phyloP scores from a whole-genome alignment of 2,797 vertebrate species.

The Tokudaia tokunoshimensis region DNA sequence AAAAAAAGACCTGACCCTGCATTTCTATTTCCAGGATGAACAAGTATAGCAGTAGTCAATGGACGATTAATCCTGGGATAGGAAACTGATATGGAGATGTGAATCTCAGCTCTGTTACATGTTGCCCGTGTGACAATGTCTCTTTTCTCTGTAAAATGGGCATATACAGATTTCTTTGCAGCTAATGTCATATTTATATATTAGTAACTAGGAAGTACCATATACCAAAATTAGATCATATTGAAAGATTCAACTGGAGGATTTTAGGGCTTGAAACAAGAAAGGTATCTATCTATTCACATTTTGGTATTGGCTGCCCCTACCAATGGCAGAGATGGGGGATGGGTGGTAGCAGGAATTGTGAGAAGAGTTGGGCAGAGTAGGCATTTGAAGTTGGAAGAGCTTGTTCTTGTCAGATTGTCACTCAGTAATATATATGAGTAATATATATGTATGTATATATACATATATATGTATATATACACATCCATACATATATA shows the following conservation, averaged over 20 bases:
- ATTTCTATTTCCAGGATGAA: background rate
- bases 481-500: no score
- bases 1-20: background rate
- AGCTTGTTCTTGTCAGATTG: background rate
- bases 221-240: background rate
- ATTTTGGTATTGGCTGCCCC: background rate
- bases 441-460: background rate
- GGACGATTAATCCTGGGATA: background rate
- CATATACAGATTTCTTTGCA: background rate
- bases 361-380: background rate
- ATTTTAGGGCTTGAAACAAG: constrained; percentile 21
- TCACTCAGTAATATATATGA: background rate
- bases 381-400: background rate
- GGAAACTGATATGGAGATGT: background rate
- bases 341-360: background rate
- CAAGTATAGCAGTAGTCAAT: background rate
- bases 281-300: background rate
- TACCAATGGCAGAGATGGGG: background rate
- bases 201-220: background rate
- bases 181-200: background rate
- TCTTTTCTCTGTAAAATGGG: constrained; percentile 31
- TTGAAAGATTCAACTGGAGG: background rate
- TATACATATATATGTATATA: background rate
- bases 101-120: background rate
- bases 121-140: background rate